Evolutionary conservation across 2,888 invertebrate species (phyloP), one percentile per base, ranked within the genome.

Genomic region (Diachrysia chrysitis): DNA sequence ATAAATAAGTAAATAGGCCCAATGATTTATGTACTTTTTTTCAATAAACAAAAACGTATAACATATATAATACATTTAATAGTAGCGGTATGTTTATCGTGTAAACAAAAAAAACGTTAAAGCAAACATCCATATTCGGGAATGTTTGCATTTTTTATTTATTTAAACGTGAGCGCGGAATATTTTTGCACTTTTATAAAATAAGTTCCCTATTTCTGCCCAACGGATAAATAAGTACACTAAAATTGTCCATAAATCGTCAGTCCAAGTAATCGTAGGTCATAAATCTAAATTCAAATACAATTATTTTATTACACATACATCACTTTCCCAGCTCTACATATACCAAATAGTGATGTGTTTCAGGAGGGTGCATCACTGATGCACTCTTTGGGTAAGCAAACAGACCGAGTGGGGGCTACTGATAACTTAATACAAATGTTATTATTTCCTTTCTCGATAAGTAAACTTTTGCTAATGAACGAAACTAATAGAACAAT

Each of bases 361-460:
- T 83, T 83, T 83, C 74, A 81, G 86, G 86, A 73, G 94, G 94
- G 94, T 94, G 93, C 92, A 94, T 94, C 84, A 74, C 81, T 92
- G 89, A 93, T 93, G 90, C 85, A 88, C 86, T 88, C 76, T 79
- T 73, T 72, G 70, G 37, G 76, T 71, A 75, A 69, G 83, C 69
- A 89, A 87, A 87, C 85, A 87, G 87, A 83, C 81, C 83, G 82
- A 55, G 71, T 79, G 71, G 79, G 85, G 89, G 87, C 75, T 80
- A 84, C 77, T 84, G 82, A 87, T 82, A 84, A 84, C 79, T 85
- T 78, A 82, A 83, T 83, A 86, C 81, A 83, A 86, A 87, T 86
- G 83, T 88, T 89, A 84, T 86, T 86, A 72, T 78, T 82, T 77
- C 76, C 80, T 81, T 78, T 66, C 64, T 66, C 74, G 71, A 76